phyloP scores from a whole-genome alignment of 2,888 invertebrate genomes.

The Platynereis dumerilii region DNA sequence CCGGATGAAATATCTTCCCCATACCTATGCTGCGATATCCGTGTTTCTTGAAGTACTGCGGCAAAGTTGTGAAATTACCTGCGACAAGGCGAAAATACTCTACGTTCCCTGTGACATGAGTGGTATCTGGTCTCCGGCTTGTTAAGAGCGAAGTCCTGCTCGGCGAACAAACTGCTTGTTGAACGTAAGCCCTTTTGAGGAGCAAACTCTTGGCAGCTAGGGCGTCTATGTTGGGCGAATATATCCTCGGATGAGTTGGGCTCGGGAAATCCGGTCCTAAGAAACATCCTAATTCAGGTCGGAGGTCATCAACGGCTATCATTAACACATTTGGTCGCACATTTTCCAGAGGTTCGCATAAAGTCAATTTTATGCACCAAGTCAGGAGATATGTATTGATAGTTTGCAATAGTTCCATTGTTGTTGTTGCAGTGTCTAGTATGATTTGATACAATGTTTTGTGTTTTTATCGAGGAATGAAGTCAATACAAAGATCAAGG shows the following conservation, averaged over 20 bases:
- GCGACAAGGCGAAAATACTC: conserved; percentile 31
- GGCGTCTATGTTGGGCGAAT: conserved; percentile 42
- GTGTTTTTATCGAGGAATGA: too few species aligned
- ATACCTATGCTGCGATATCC: conserved; percentile 29
- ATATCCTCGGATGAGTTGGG: conserved; percentile 38
- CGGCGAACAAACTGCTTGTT: conserved; percentile 37
- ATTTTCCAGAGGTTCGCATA: not conserved
- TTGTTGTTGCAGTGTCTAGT: too few species aligned
- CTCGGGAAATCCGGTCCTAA: conserved; percentile 38
- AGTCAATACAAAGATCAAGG: too few species aligned
- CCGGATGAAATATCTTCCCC: conserved; percentile 35
- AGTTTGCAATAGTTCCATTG: too few species aligned
- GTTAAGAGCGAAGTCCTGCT: conserved; percentile 37
- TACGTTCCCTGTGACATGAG: conserved; percentile 31
- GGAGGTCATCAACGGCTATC: conserved; percentile 37
- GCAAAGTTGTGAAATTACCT: conserved; percentile 31
- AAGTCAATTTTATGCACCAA: too few species aligned
- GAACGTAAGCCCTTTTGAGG: conserved; percentile 40
- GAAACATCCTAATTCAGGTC: conserved; percentile 40
- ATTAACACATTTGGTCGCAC: conserved; percentile 36
- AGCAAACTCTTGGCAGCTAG: conserved; percentile 41
- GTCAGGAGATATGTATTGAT: too few species aligned
- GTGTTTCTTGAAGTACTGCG: conserved; percentile 32
- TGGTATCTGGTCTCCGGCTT: conserved; percentile 36
- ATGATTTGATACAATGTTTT: too few species aligned